Conservation (phyloP, 1,140 invertebrate species). For the Cyclina sinensis region DNA sequence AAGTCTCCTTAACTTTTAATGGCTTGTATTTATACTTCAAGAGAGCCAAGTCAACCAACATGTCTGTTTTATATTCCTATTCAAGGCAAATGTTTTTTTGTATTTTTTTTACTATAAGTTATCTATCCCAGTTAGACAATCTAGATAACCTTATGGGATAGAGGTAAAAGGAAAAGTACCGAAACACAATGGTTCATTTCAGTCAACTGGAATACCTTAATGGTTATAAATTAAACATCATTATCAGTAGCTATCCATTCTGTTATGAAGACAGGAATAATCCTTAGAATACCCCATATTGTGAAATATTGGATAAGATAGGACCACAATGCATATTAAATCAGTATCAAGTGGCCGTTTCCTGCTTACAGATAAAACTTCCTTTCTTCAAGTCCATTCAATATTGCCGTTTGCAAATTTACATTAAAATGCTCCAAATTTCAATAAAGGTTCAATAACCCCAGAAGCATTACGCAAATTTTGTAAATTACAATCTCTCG, state of each 20-base stretch:
- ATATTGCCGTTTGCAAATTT: conserved; percentile 17
- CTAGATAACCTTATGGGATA: too few species aligned
- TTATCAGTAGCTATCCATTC: background rate
- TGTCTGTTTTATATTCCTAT: too few species aligned
- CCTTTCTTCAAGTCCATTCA: background rate
- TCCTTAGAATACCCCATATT: conserved; percentile 14
- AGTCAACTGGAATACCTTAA: background rate
- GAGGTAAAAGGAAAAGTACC: too few species aligned
- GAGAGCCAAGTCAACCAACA: too few species aligned
- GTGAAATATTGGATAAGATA: conserved; percentile 38
- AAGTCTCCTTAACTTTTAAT: too few species aligned
- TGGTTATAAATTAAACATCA: background rate
- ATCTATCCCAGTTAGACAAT: too few species aligned
- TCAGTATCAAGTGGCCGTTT: conserved; percentile 9
- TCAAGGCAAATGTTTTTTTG: too few species aligned
- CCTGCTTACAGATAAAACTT: conserved; percentile 42
- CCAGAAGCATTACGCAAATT: conserved; percentile 5
- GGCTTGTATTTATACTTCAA: too few species aligned
- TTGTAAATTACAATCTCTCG: background rate
- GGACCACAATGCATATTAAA: conserved; percentile 20
- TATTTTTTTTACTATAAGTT: too few species aligned
- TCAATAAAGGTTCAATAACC: conserved; percentile 37
- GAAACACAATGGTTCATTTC: too few species aligned
- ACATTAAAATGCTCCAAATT: conserved; percentile 20
- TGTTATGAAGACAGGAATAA: background rate